These are phyloP conservation scores for Oscheius myriophilus DNA, from an alignment of 2,888 invertebrate species.

Conservation along the genomic window DNA sequence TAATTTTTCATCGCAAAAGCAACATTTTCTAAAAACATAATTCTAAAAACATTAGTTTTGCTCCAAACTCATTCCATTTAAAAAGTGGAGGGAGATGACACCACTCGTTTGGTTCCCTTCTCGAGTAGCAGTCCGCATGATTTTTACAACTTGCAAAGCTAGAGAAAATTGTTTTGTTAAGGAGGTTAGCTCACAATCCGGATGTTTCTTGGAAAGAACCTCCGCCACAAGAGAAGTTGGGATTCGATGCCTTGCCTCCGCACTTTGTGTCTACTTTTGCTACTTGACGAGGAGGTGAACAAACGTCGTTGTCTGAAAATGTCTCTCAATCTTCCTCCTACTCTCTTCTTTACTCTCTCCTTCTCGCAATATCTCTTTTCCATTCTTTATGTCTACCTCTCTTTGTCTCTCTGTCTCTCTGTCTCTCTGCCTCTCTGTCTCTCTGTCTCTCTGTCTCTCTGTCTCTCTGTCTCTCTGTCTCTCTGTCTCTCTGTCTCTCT, in stretches of 20 bases:
- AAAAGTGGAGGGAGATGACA: conserved; percentile 1
- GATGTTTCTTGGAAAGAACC: conserved; percentile 13
- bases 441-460: too few relatives aligned
- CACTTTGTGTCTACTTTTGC: conserved; percentile 1
- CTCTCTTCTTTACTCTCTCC: too few relatives aligned
- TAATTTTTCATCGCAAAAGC: conserved; percentile 19
- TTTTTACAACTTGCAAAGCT: conserved; percentile 1
- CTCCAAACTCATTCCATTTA: conserved; percentile 16
- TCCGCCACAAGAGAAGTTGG: conserved; percentile 15
- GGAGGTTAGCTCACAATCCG: conserved; percentile 5
- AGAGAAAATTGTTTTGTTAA: not conserved
- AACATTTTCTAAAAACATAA: too few relatives aligned
- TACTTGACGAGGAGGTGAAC: not conserved
- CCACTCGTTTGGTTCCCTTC: conserved; percentile 24
- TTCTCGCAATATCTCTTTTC: too few relatives aligned
- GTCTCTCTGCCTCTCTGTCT: too few relatives aligned
- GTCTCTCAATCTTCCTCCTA: too few relatives aligned
- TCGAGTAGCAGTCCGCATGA: conserved; percentile 14
- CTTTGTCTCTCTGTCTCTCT: too few relatives aligned
- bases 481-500: too few relatives aligned
- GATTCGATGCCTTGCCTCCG: conserved; percentile 4
- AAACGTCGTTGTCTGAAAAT: not conserved
- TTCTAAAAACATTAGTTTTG: not conserved
- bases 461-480: too few relatives aligned
- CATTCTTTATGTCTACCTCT: too few relatives aligned